These are phyloP conservation scores for Ormyrus nitidulus DNA, from an alignment of 2,888 invertebrate species.

Conservation along the genomic window DNA sequence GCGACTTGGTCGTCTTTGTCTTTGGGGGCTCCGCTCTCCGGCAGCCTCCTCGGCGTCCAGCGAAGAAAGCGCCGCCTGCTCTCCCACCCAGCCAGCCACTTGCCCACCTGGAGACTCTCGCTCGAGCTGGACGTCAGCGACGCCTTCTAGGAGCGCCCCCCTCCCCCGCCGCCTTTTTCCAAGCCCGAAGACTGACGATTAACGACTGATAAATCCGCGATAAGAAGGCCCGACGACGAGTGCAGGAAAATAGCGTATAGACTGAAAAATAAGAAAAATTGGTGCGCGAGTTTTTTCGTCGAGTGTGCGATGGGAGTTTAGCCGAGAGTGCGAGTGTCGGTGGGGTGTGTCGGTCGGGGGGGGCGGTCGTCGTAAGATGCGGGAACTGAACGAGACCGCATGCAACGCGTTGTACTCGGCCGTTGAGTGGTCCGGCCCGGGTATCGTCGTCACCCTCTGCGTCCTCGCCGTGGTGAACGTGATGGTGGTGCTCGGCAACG, in stretches of 20 bases:
- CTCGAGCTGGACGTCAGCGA: background rate
- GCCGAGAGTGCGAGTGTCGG: background rate
- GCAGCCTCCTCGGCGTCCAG: background rate
- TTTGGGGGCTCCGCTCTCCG: background rate
- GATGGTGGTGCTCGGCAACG: conserved; percentile 92
- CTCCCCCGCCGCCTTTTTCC: background rate
- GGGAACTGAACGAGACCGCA: conserved; percentile 87
- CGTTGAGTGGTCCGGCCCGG: conserved; percentile 89
- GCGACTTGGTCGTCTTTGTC: background rate
- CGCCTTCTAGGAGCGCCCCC: background rate
- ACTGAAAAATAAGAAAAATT: too few species aligned
- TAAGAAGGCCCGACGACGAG: too few species aligned
- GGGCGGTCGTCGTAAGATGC: conserved; percentile 78
- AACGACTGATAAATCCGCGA: background rate
- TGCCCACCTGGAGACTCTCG: background rate
- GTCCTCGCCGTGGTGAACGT: conserved; percentile 91
- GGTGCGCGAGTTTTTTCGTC: background rate
- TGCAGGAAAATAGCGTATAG: too few species aligned
- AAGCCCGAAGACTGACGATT: background rate
- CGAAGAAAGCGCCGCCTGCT: conserved; percentile 23
- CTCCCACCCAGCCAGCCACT: background rate
- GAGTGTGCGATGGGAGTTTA: background rate
- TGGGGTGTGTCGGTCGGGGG: conserved; percentile 11
- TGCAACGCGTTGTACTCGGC: conserved; percentile 88
- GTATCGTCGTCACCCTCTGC: conserved; percentile 85